Base-by-base conservation (phyloP, 2,113 vertebrate species). In the Gymnogyps californianus region DNA sequence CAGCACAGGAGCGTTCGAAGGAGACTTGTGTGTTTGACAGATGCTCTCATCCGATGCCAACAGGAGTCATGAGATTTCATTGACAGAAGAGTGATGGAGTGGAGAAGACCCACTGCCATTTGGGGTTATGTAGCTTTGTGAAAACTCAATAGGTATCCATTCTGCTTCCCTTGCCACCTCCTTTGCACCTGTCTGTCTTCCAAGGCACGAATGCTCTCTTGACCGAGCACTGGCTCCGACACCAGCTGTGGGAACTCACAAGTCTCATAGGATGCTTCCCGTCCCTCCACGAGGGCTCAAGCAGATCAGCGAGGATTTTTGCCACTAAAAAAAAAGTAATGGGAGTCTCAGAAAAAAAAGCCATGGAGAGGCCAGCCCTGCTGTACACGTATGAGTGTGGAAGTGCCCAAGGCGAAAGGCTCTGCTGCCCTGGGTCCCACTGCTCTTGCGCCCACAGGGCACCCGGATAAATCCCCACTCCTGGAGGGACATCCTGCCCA, bases 81-180 rank as follows among this genome's bases (percentile, higher is more conserved):
- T 95, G 95, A 91, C 93, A 86, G 94, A 29, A 93, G 58, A 83
- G 69, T 94, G 94, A 96, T 94, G 93, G 92, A 95, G 87, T 94
- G 84, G 83, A 82, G 85, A 92, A 94, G 85, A 96, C 80, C 94
- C 87, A 72, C 58, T 87, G 96, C 87, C 90, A 79, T 89, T 81
- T 46, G 76, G 83, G 95, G 89, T 90, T 96, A 83, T 25, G 78
- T 58, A 87, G 75, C 84, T 93, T 91, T 95, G 87, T 93, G 90
- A 97, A 94, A 94, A 87, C 83, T 86, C 91, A 95, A 74, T 95
- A 96, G 91, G 85, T 93, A 15, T 89, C 82, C 20, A 19, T 93
- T 67, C 85, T 83, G 92, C 86, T 74, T 89, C 77, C 79, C 89
- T 80, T n/a, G 2, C 52, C 67, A 55, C 71, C 51, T 94, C 90